phyloP scores from a whole-genome alignment of 2,113 vertebrate genomes.

The Elgaria multicarinata region DNA sequence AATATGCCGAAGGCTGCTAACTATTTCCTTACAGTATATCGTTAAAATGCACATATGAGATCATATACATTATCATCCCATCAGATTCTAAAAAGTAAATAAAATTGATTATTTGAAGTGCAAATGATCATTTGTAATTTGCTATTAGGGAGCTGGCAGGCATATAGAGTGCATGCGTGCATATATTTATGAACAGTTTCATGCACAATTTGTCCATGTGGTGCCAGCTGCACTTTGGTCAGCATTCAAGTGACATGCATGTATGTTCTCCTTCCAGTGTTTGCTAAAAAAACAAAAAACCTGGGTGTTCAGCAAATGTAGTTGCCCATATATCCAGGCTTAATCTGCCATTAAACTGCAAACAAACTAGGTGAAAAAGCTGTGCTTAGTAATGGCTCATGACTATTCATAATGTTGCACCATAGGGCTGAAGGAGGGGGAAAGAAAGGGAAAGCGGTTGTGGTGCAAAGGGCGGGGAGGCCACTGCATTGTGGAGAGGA shows the following conservation, averaged over 20 bases:
- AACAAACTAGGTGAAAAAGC: slow-evolving; percentile 4
- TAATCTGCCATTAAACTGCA: slow-evolving; percentile 26
- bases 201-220: background rate
- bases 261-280: background rate
- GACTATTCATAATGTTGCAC: slow-evolving; percentile 78
- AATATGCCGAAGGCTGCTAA: background rate
- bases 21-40: background rate
- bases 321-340: background rate
- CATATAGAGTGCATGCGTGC: background rate
- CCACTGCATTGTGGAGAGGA: slow-evolving; percentile 68
- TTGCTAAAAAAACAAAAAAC: background rate
- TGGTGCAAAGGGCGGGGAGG: slow-evolving; percentile 54
- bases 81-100: background rate
- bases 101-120: background rate
- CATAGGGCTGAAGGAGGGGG: slow-evolving; percentile 35
- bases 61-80: background rate
- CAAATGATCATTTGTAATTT: background rate
- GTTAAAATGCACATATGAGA: background rate
- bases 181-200: background rate
- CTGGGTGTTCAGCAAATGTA: background rate
- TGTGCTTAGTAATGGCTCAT: slow-evolving; percentile 47
- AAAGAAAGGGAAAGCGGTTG: slow-evolving; percentile 53
- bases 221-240: background rate
- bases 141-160: slow-evolving; percentile 10
- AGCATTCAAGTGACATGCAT: rapidly evolving